Evolutionary conservation across 92 coral and sea anemone genomes (phyloP).

Genomic region (Phenganax subtilis): DNA sequence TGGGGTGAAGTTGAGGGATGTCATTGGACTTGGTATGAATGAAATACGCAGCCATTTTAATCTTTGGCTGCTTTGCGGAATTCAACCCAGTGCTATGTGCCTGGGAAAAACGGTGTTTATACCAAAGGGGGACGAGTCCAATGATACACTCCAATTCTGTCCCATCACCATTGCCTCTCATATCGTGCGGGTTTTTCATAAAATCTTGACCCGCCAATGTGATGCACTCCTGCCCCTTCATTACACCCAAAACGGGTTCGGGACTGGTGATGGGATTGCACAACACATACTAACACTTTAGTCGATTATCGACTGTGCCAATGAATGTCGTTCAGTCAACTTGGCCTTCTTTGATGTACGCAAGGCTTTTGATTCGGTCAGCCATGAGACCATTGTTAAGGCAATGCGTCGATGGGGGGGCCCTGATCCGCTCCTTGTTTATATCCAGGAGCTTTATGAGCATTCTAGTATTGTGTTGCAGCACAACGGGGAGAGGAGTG

Average conservation of each 20-base stretch:
- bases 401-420: not conserved
- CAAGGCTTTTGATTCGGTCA: slow-evolving; percentile 9
- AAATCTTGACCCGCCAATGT: slow-evolving; percentile 9
- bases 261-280: not conserved
- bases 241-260: slow-evolving; percentile 24
- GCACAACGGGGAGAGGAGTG: not conserved
- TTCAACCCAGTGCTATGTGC: not conserved
- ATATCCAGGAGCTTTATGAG: not conserved
- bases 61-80: slow-evolving; percentile 22
- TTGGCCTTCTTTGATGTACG: not conserved
- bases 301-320: slow-evolving; percentile 12
- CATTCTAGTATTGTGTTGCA: not conserved
- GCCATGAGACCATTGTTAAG: not conserved
- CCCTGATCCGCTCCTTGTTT: slow-evolving; percentile 25
- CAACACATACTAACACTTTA: not conserved
- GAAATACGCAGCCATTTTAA: too few relatives aligned
- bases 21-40: too few relatives aligned
- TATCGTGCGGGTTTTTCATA: slow-evolving; percentile 15
- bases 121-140: not conserved
- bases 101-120: slow-evolving; percentile 17
- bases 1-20: too few relatives aligned
- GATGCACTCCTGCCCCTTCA: slow-evolving; percentile 16
- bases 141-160: not conserved
- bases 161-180: slow-evolving; percentile 28
- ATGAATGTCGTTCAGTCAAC: not conserved